Evolutionary conservation across 1,140 invertebrate species (phyloP).

Genomic region (Macrostomum lignano): DNA sequence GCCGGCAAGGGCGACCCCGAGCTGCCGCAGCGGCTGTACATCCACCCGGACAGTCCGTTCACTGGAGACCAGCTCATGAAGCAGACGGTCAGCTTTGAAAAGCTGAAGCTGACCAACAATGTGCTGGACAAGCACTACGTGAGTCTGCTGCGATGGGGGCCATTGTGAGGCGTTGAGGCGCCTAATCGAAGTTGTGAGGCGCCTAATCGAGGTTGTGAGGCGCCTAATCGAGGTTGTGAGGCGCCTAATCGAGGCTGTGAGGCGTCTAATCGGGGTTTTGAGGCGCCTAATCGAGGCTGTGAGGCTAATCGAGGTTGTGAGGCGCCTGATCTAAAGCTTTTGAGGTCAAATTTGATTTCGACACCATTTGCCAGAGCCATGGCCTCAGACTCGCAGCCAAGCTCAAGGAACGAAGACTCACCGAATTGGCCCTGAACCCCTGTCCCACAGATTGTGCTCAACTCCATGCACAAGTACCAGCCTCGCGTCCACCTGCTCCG

Average conservation of each 20-base stretch:
- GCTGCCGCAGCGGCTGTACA: constrained; percentile 39
- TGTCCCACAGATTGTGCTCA: constrained; percentile 51
- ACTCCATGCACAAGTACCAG: constrained; percentile 95
- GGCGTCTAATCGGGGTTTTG: no score
- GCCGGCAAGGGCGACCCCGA: constrained; percentile 34
- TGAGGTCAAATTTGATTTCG: neutral
- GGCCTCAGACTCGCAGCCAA: no score
- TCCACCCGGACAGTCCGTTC: constrained; percentile 87
- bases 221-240: no score
- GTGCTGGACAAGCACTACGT: constrained; percentile 95
- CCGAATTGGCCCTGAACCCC: no score
- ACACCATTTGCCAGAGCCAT: neutral
- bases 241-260: no score
- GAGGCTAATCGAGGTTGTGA: no score
- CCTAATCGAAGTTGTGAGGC: no score
- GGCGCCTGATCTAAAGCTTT: no score
- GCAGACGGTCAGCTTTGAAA: constrained; percentile 93
- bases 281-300: no score
- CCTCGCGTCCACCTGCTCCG: constrained; percentile 58
- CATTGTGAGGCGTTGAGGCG: no score
- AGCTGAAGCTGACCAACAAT: constrained; percentile 95
- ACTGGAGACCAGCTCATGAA: constrained; percentile 72
- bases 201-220: no score
- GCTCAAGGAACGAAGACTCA: no score
- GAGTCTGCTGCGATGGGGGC: constrained; percentile 21